phyloP scores from a whole-genome alignment of 2,888 invertebrate species.

The Drosophila kambysellisi region DNA sequence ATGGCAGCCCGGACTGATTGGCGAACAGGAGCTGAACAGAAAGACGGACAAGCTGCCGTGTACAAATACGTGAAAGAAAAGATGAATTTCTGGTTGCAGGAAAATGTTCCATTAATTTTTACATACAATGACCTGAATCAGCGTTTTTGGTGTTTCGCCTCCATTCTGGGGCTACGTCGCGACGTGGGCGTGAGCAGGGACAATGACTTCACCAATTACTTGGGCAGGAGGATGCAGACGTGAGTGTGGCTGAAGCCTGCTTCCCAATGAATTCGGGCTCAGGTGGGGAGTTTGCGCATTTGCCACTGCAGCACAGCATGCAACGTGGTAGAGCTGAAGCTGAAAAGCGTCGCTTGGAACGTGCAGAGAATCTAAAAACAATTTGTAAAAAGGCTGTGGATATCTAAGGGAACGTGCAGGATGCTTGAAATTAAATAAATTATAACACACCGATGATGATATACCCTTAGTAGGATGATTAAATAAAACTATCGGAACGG shows the following conservation, averaged over 20 bases:
- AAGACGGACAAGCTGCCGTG: conserved; percentile 45
- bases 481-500: conserved; percentile 2
- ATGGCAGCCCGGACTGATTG: conserved; percentile 48
- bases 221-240: conserved; percentile 45
- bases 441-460: conserved; percentile 44
- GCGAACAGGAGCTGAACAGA: conserved; percentile 30
- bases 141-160: conserved; percentile 62
- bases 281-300: conserved; percentile 59
- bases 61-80: conserved; percentile 57
- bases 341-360: conserved; percentile 65
- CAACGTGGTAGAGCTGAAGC: conserved; percentile 60
- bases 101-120: conserved; percentile 73
- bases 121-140: conserved; percentile 72
- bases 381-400: conserved; percentile 51
- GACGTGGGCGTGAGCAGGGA: conserved; percentile 32
- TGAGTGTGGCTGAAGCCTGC: conserved; percentile 42
- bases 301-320: conserved; percentile 54
- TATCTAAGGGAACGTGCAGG: conserved; percentile 56
- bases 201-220: conserved; percentile 65
- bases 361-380: conserved; percentile 68
- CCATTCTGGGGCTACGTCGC: conserved; percentile 18
- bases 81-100: conserved; percentile 66
- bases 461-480: conserved; percentile 30
- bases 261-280: conserved; percentile 51
- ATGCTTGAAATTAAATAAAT: conserved; percentile 57